Evolutionary conservation across 2,888 invertebrate species (phyloP).

Genomic region (Acleris sparsana): DNA sequence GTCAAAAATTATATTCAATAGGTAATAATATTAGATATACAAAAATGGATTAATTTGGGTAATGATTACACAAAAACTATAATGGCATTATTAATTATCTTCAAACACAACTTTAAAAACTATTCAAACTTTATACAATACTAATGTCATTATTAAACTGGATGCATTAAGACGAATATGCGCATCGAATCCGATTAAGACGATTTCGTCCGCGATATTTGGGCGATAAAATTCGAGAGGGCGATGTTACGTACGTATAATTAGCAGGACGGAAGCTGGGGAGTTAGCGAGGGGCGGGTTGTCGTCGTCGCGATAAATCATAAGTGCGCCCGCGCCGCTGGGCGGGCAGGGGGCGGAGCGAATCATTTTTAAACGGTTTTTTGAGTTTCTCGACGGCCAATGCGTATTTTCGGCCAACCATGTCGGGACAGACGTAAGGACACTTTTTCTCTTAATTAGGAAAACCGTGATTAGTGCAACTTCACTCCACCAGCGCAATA

Average conservation of each 20-base stretch:
- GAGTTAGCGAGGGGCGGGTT: slow-evolving; percentile 80
- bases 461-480: slow-evolving; percentile 73
- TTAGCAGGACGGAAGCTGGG: slow-evolving; percentile 76
- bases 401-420: slow-evolving; percentile 75
- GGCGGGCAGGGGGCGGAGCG: slow-evolving; percentile 79
- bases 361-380: slow-evolving; percentile 82
- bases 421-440: slow-evolving; percentile 59
- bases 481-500: slow-evolving; percentile 59
- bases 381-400: slow-evolving; percentile 77
- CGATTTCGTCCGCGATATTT: slow-evolving; percentile 54
- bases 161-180: slow-evolving; percentile 61
- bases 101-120: slow-evolving; percentile 33
- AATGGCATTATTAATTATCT: no score
- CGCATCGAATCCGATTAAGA: slow-evolving; percentile 52
- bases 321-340: slow-evolving; percentile 77
- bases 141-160: slow-evolving; percentile 40
- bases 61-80: no score
- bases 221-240: slow-evolving; percentile 68
- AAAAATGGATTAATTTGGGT: neutral
- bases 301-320: slow-evolving; percentile 81
- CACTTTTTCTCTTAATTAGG: slow-evolving; percentile 80
- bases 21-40: neutral
- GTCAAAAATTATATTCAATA: neutral
- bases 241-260: slow-evolving; percentile 68
- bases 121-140: slow-evolving; percentile 36